phyloP scores from a whole-genome alignment of 35 echinoderm and acorn worm genomes.

The Eucidaris tribuloides region DNA sequence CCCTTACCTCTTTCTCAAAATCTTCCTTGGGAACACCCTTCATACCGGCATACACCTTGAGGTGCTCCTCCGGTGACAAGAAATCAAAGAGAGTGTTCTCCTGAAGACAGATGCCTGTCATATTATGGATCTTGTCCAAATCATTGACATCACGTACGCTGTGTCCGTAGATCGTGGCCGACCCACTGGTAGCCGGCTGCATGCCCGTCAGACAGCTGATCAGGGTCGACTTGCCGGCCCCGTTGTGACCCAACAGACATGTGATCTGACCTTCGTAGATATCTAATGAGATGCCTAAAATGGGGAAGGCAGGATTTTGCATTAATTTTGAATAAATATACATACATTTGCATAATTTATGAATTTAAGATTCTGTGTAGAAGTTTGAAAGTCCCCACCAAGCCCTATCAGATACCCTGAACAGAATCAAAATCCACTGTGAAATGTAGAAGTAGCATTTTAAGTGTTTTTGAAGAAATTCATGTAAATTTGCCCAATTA shows the following conservation, averaged over 20 bases:
- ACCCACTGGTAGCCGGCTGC: conserved; percentile 23
- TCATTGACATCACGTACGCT: conserved; percentile 28
- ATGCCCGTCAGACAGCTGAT: conserved; percentile 58
- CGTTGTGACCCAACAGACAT: conserved; percentile 74
- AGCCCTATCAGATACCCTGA: background rate
- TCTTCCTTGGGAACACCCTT: conserved; percentile 50
- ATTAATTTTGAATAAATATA: background rate
- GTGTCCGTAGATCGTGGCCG: conserved; percentile 42
- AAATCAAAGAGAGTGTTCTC: conserved; percentile 61
- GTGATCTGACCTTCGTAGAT: conserved; percentile 83
- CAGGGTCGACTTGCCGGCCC: conserved; percentile 53
- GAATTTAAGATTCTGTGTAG: background rate
- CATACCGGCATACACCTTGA: conserved; percentile 60
- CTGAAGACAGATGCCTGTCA: conserved; percentile 61
- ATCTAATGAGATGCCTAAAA: conserved; percentile 52
- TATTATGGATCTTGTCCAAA: conserved; percentile 45
- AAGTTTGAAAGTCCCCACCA: background rate
- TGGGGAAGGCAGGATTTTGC: background rate
- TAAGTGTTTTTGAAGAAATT: background rate
- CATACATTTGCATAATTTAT: background rate
- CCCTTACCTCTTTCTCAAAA: too few species aligned
- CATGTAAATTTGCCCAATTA: background rate
- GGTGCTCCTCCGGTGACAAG: conserved; percentile 50
- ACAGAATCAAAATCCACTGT: background rate
- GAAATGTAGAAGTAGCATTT: background rate